Conservation (phyloP, 2,113 vertebrate species). For the Pollimyrus isidori region DNA sequence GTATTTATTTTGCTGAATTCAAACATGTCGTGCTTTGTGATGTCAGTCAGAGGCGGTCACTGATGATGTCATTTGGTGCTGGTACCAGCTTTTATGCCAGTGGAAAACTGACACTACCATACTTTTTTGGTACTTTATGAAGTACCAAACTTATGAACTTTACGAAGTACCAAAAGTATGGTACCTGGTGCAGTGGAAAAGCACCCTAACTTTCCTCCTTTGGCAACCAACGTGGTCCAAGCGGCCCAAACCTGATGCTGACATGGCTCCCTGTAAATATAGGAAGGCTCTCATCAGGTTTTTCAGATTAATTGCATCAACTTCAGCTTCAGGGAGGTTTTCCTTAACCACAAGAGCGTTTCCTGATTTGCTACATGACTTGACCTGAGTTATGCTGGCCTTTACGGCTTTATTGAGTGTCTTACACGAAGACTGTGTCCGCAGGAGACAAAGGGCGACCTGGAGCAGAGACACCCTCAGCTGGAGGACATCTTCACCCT, state of each 20-base stretch:
- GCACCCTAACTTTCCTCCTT: too few relatives aligned
- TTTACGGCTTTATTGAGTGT: neutral
- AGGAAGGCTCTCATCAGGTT: neutral
- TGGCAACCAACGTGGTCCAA: neutral
- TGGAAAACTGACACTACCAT: too few relatives aligned
- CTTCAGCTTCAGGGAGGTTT: neutral
- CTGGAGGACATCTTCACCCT: conserved; percentile 87
- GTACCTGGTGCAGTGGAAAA: too few relatives aligned
- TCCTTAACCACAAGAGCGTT: neutral
- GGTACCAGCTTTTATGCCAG: too few relatives aligned
- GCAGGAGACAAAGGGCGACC: conserved; percentile 84
- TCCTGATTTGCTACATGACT: neutral
- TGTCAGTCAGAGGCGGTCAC: too few relatives aligned
- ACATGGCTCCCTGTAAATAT: neutral
- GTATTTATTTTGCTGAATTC: too few relatives aligned
- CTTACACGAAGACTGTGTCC: conserved; percentile 11
- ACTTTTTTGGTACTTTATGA: too few relatives aligned
- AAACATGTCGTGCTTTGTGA: too few relatives aligned
- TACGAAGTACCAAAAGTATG: too few relatives aligned
- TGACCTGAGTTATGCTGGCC: neutral
- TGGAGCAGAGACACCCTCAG: conserved; percentile 86
- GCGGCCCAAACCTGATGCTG: neutral
- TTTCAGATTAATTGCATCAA: neutral
- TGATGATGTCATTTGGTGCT: too few relatives aligned
- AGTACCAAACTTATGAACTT: too few relatives aligned